Evolutionary conservation across 2,888 invertebrate genomes (phyloP).

Genomic region (Adineta ricciae): DNA sequence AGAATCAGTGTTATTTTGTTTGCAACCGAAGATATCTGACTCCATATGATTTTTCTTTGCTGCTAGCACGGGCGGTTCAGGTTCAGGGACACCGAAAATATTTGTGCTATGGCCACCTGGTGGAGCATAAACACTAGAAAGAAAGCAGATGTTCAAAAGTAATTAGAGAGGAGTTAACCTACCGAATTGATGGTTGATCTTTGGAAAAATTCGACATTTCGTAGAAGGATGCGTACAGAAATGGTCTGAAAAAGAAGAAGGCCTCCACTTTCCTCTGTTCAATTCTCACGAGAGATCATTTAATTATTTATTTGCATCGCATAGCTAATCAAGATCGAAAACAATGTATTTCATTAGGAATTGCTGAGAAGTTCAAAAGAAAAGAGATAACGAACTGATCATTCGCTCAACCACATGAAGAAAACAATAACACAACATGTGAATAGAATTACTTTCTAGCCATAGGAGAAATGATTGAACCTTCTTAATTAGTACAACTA

Average conservation of each 20-base stretch:
- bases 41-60: slow-evolving; percentile 16
- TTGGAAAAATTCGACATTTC: background rate
- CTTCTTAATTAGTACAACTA: background rate
- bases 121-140: background rate
- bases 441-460: background rate
- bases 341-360: too few species aligned
- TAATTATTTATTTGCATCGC: too few species aligned
- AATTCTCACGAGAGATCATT: too few species aligned
- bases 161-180: background rate
- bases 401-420: background rate
- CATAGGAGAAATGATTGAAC: background rate
- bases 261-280: too few species aligned
- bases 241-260: background rate
- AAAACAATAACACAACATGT: background rate
- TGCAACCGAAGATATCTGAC: slow-evolving; percentile 5
- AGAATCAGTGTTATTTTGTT: background rate
- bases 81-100: slow-evolving; percentile 10
- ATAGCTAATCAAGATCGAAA: too few species aligned
- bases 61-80: background rate
- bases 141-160: too few species aligned
- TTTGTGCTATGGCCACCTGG: background rate
- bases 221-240: background rate
- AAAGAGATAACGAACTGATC: background rate
- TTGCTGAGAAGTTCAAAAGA: background rate
- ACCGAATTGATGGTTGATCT: slow-evolving; percentile 18